Percentiles rank a stretch among this genome's conserved stretches.
phyloP scores from a whole-genome alignment of 2,888 invertebrate genomes.

The Laothoe populi region DNA sequence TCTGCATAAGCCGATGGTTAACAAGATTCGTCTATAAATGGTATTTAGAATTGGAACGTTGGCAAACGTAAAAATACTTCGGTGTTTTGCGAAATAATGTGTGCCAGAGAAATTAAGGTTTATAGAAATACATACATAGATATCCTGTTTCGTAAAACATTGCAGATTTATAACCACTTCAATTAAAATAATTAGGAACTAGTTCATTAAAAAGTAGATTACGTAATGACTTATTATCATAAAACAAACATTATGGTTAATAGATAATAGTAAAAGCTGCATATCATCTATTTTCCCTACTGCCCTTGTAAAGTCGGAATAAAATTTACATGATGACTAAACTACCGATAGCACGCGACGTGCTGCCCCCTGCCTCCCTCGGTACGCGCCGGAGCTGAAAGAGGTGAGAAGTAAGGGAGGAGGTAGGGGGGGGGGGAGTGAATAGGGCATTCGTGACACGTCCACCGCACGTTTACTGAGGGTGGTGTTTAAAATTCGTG shows the following conservation, averaged over 20 bases:
- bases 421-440: constrained; percentile 37
- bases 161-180: too few species aligned
- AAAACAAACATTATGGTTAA: too few species aligned
- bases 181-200: too few species aligned
- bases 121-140: background rate
- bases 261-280: too few species aligned
- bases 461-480: constrained; percentile 51
- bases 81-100: background rate
- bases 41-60: constrained; percentile 18
- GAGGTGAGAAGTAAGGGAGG: constrained; percentile 39
- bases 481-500: constrained; percentile 61
- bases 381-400: constrained; percentile 36
- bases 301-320: constrained; percentile 79
- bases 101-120: background rate
- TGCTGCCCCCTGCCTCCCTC: constrained; percentile 36
- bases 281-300: constrained; percentile 68
- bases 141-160: too few species aligned
- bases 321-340: constrained; percentile 79
- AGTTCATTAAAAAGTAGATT: too few species aligned
- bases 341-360: constrained; percentile 59
- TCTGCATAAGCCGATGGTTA: constrained; percentile 8
- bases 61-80: background rate
- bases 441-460: constrained; percentile 55
- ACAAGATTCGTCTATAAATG: constrained; percentile 12
- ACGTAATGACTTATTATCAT: too few species aligned